These are phyloP conservation scores for Heteractis magnifica DNA, from an alignment of 92 coral and sea anemone genomes.

Conservation along the genomic window DNA sequence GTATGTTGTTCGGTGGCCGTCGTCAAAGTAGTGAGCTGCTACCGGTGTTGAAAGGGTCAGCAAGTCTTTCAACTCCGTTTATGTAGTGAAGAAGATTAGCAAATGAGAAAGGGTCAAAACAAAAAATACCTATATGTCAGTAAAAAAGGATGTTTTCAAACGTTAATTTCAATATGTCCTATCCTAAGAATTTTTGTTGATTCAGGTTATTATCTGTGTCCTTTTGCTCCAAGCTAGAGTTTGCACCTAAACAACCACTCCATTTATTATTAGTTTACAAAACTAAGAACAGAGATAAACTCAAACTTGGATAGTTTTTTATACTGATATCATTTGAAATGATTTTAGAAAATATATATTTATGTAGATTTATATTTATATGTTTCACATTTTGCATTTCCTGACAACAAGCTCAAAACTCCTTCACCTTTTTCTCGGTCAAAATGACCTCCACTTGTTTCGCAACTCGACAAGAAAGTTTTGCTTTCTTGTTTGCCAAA, in stretches of 20 bases:
- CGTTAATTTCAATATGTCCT: conserved; percentile 1
- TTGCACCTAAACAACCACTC: conserved; percentile 37
- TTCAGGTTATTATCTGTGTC: conserved; percentile 9
- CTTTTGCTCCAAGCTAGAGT: conserved; percentile 26
- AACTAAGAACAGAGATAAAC: conserved; percentile 18
- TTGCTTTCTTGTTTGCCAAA: conserved; percentile 19
- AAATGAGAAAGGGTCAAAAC: conserved; percentile 18
- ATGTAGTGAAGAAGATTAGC: conserved; percentile 9
- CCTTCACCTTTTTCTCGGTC: conserved; percentile 1
- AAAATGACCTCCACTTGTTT: conserved; percentile 23
- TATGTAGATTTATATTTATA: not conserved
- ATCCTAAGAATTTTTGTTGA: conserved; percentile 21
- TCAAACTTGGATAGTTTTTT: conserved; percentile 2
- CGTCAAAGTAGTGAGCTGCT: conserved; percentile 12
- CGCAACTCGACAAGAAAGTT: conserved; percentile 16
- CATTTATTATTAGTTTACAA: conserved; percentile 18
- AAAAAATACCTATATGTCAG: not conserved
- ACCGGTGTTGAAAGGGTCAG: conserved; percentile 31
- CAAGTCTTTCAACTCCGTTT: conserved; percentile 26
- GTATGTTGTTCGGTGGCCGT: conserved; percentile 1
- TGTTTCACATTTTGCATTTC: conserved; percentile 9
- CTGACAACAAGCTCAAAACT: not conserved
- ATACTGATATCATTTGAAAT: not conserved
- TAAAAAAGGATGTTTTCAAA: conserved; percentile 3
- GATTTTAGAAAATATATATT: conserved; percentile 1